A percentile compares a stretch with the other conserved stretches of the same genome.
phyloP scores from a whole-genome alignment of 2,888 invertebrate genomes.

The Tribolium freemani region DNA sequence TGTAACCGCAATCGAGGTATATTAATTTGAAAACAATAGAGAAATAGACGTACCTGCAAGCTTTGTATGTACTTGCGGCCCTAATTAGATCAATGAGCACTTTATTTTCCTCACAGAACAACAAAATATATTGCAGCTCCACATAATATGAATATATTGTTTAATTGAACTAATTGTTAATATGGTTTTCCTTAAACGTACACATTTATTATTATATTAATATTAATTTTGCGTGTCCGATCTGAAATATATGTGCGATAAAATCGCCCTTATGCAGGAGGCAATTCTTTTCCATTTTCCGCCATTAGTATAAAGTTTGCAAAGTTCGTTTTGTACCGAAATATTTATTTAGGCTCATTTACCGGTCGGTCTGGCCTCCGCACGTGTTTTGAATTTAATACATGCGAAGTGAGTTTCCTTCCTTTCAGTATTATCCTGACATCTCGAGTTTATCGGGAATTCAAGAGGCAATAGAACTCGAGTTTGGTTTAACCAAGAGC shows the following conservation, averaged over 20 bases:
- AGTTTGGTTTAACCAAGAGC: constrained; percentile 11
- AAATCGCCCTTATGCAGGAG: too few relatives aligned
- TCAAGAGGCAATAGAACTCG: constrained; percentile 28
- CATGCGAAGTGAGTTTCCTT: constrained; percentile 26
- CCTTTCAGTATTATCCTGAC: constrained; percentile 10
- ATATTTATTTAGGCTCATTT: constrained; percentile 42
- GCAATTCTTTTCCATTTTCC: background rate
- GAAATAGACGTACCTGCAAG: too few relatives aligned
- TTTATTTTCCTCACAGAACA: background rate
- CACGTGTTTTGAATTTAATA: constrained; percentile 39
- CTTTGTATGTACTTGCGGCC: background rate
- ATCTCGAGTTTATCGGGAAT: constrained; percentile 24
- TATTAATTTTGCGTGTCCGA: too few relatives aligned
- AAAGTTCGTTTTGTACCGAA: constrained; percentile 3
- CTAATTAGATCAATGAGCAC: background rate
- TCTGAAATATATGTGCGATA: background rate
- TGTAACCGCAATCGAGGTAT: background rate
- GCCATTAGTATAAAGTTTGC: constrained; percentile 5
- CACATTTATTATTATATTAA: too few relatives aligned
- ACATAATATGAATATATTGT: too few relatives aligned
- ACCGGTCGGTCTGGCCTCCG: constrained; percentile 18
- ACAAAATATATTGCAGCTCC: too few relatives aligned
- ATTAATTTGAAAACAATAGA: background rate
- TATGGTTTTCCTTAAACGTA: too few relatives aligned
- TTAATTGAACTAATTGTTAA: too few relatives aligned